Evolutionary conservation across 2,888 invertebrate species (phyloP).

Genomic region (Strigamia maritima): DNA sequence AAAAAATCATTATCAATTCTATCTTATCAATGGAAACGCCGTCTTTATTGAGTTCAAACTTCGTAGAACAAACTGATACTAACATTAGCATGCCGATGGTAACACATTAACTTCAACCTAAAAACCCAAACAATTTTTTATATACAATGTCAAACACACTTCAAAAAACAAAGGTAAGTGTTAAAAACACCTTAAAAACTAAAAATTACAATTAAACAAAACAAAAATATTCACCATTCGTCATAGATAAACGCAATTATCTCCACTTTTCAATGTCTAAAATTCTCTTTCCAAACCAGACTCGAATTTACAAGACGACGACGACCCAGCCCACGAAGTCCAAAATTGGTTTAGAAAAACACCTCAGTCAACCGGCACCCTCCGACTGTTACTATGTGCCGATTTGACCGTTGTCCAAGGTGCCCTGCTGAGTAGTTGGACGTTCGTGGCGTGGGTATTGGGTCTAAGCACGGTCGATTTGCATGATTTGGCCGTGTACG

Average conservation of each 20-base stretch:
- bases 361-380: background rate
- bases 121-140: background rate
- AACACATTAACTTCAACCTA: background rate
- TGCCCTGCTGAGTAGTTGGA: slow-evolving; percentile 17
- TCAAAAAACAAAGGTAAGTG: background rate
- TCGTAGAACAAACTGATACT: background rate
- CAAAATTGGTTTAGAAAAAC: slow-evolving; percentile 8
- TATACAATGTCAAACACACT: background rate
- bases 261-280: background rate
- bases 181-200: background rate
- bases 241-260: background rate
- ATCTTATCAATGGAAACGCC: background rate
- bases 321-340: background rate
- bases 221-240: too few relatives aligned
- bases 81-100: background rate
- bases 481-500: slow-evolving; percentile 20
- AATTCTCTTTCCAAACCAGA: background rate
- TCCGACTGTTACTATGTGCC: slow-evolving; percentile 1
- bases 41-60: slow-evolving; percentile 12
- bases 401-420: slow-evolving; percentile 32
- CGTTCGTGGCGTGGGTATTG: slow-evolving; percentile 7
- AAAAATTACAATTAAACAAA: too few relatives aligned
- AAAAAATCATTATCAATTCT: background rate
- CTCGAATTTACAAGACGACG: background rate
- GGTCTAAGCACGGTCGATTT: slow-evolving; percentile 16